Base-by-base conservation (phyloP, 64 coral and sea anemone species). In the Dendrophyllia cribrosa region DNA sequence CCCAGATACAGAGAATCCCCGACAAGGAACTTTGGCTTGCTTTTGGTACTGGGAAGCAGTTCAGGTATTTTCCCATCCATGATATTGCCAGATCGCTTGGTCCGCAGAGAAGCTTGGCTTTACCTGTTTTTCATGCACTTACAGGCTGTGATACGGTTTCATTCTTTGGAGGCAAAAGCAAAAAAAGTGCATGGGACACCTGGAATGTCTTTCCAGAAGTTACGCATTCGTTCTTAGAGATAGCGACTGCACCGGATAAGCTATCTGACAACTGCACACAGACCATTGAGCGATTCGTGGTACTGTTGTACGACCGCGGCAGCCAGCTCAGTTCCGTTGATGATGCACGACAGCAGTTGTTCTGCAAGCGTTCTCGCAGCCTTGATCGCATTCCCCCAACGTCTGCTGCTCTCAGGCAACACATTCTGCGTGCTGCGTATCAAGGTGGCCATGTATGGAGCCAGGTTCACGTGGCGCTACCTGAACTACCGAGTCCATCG, bases 181-280 rank as follows among this genome's bases (percentile, higher is more conserved):
- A 81, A 90, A n/a, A 82, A 71, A 71, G 62, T 90, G 77, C 88
- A 44, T 79, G 89, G 79, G 64, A 91, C 47, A 82, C 89, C 47
- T 91, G 89, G 78, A 91, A 59, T 84, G 78, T 83, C 72, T 91
- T 71, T 34, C 51, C 63, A 74, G 78, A 84, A 50, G 79, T 91
- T 49, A 87, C 66, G 16, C 24, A 12, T 13, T 43, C 60, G 1
- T 87, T 87, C 66, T 48, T 71, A 16, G 52, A 91, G 53, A 83
- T 91, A 23, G 78, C 66, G 68, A 51, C 77, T 83, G 77, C 77
- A 73, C 66, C 51, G n/a, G 52, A 47, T 20, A 51, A 46, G 12
- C 65, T 86, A 9, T 67, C 60, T 69, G 83, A 86, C 19, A 68
- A 67, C 63, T 48, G 48, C 45, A 7, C 58, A 14, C 51, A 51